Evolutionary conservation across 2,888 invertebrate species (phyloP), one percentile per base, ranked within the genome.

Genomic region (Cheilosia grossa): DNA sequence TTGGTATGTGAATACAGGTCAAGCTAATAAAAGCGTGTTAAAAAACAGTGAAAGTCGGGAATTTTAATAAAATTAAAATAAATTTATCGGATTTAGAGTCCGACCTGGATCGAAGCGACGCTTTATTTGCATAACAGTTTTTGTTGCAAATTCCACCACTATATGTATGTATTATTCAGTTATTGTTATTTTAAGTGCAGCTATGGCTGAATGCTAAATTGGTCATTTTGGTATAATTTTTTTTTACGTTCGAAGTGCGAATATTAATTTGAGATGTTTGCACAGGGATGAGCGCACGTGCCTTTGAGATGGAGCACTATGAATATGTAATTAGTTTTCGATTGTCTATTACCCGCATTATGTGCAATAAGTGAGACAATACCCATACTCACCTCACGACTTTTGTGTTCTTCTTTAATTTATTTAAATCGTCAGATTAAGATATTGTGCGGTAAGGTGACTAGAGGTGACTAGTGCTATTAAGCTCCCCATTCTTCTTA

Each of bases 31-130:
- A 21, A 21, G n/a, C n/a, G n/a, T n/a, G n/a, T n/a, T n/a, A n/a
- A 30, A 9, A 56, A 49, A 61, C 47, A 82, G 78, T 82, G 73
- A 82, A 82, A 82, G 82, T 72, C 51, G 15, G 40, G 17, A 21
- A 56, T 53, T 54, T 44, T 47, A 42, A 44, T 72, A 33, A n/a
- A 21, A 19, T 73, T 63, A 33, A n/a, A 47, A 44, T 24, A 53
- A 42, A 42, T 73, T 47, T 17, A 64, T 47, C 56, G 30, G 56
- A 66, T 51, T 40, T 33, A 33, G 58, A 66, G 21, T 75, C 42
- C 66, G 54, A 74, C 63, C 47, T 30, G 53, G 21, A 21, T 53
- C 17, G 21, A 27, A 56, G 4, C 21, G 27, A n/a, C 19, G 17
- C 2, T 56, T 4, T 33, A 66, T 74, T 74, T 47, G 64, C 56